Percentiles rank a stretch among this genome's conserved stretches.
These are phyloP conservation scores for Nezara viridula DNA, from an alignment of 2,888 invertebrate genomes.

Conservation along the genomic window DNA sequence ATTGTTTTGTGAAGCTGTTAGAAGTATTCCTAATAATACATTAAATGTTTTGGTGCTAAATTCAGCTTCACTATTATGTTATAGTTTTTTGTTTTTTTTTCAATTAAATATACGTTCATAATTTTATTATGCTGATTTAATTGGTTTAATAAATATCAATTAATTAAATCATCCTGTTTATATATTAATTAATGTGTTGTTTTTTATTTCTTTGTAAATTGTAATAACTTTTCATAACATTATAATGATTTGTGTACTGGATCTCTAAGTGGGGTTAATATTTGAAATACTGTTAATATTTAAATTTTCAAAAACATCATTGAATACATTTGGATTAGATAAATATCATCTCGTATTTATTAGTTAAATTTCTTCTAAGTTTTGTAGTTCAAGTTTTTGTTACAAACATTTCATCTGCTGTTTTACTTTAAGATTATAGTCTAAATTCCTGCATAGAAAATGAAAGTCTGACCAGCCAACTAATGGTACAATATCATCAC, in stretches of 20 bases:
- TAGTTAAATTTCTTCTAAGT: too few relatives aligned
- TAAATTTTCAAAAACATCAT: too few relatives aligned
- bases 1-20: conserved; percentile 11
- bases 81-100: not conserved
- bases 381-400: too few relatives aligned
- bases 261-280: not conserved
- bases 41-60: not conserved
- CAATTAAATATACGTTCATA: not conserved
- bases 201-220: too few relatives aligned
- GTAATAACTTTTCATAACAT: not conserved
- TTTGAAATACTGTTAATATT: not conserved
- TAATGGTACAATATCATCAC: too few relatives aligned
- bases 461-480: too few relatives aligned
- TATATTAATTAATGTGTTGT: not conserved
- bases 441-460: too few relatives aligned
- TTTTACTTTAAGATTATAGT: too few relatives aligned
- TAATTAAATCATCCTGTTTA: not conserved
- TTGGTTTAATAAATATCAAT: not conserved
- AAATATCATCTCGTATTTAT: too few relatives aligned
- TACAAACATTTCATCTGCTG: too few relatives aligned
- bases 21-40: not conserved
- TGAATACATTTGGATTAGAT: too few relatives aligned
- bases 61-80: not conserved
- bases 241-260: not conserved
- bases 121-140: not conserved